Evolutionary conservation across 2,888 invertebrate species (phyloP).

Genomic region (Chloromyia formosa): DNA sequence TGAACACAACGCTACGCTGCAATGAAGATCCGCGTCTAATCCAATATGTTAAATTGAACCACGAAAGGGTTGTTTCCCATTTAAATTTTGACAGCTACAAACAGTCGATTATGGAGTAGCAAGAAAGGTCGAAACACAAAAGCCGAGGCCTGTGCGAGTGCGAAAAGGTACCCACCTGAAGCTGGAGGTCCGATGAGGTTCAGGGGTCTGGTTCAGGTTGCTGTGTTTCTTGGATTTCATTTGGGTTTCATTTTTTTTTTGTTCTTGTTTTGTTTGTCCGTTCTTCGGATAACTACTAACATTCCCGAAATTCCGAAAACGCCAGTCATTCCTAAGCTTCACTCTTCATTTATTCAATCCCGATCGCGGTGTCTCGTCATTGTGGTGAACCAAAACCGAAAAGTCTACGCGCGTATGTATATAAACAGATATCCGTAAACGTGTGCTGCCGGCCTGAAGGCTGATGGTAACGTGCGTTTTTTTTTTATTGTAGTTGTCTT

Average conservation of each 20-base stretch:
- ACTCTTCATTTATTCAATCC: slow-evolving; percentile 31
- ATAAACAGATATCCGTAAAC: too few species aligned
- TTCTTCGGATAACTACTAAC: background rate
- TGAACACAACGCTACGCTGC: too few species aligned
- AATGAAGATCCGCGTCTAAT: too few species aligned
- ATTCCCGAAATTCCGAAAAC: slow-evolving; percentile 34
- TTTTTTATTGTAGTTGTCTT: background rate
- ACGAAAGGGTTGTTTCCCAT: slow-evolving; percentile 3
- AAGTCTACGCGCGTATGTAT: too few species aligned
- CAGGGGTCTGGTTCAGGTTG: too few species aligned
- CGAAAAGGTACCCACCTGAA: too few species aligned
- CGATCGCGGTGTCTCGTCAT: background rate
- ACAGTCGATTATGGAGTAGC: background rate
- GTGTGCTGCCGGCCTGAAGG: slow-evolving; percentile 18
- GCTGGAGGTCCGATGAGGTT: too few species aligned
- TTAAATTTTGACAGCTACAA: slow-evolving; percentile 35
- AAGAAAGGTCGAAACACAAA: background rate
- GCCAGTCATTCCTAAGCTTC: slow-evolving; percentile 42
- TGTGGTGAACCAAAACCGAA: too few species aligned
- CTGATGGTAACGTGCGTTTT: slow-evolving; percentile 9
- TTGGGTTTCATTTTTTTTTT: background rate
- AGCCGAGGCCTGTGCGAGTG: too few species aligned
- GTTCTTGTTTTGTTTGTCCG: background rate
- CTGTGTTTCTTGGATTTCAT: background rate
- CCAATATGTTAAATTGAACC: background rate